Conservation (phyloP, 2,113 vertebrate genomes). For the Tragelaphus scriptus region DNA sequence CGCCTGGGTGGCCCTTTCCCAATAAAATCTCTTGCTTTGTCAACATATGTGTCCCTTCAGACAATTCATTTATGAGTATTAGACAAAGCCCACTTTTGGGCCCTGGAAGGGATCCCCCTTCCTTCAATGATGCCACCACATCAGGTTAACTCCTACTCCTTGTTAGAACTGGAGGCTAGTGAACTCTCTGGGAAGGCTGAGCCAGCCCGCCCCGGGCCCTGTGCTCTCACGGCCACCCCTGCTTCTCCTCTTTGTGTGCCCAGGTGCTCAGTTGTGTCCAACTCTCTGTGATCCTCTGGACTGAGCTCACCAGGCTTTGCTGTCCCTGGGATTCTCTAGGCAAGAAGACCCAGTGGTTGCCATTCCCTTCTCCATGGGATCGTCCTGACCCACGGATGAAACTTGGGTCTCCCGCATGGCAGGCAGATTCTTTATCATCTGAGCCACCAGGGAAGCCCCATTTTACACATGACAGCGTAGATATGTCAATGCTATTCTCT, state of each 20-base stretch:
- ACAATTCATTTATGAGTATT: not conserved
- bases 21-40: not conserved
- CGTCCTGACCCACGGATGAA: not conserved
- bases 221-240: not conserved
- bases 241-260: not conserved
- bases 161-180: not conserved
- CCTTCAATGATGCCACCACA: not conserved
- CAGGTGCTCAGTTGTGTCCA: not conserved
- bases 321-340: not conserved
- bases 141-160: not conserved
- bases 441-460: not conserved
- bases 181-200: not conserved
- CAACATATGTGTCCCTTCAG: not conserved
- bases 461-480: not conserved
- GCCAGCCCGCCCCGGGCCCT: not conserved
- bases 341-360: not conserved
- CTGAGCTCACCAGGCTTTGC: not conserved
- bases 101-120: not conserved
- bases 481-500: not conserved
- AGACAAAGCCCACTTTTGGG: not conserved
- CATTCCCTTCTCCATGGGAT: not conserved
- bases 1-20: not conserved
- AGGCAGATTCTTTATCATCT: not conserved
- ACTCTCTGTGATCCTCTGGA: accelerated
- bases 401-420: not conserved